Percentiles rank a stretch among this genome's conserved stretches.
phyloP scores from a whole-genome alignment of 2,888 invertebrate species.

The Baccha elongata region DNA sequence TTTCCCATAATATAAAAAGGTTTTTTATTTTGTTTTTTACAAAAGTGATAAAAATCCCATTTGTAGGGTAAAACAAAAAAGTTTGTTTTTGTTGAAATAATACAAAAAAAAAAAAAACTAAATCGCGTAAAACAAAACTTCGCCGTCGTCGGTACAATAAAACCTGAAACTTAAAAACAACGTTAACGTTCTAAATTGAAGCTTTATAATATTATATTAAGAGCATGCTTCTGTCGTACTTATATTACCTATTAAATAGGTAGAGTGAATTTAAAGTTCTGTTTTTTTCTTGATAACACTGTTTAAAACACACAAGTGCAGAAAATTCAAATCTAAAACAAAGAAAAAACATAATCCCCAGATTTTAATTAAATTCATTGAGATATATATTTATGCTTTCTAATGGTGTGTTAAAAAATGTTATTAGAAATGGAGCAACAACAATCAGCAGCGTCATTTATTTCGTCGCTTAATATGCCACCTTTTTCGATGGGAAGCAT shows the following conservation, averaged over 20 bases:
- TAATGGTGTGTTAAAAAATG: constrained; percentile 83
- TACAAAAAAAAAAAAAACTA: too few relatives aligned
- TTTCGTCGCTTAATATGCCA: constrained; percentile 94
- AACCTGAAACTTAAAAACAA: constrained; percentile 8
- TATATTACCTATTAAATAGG: constrained; percentile 10
- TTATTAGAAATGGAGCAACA: constrained; percentile 94
- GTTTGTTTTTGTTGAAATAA: neutral
- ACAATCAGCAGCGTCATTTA: constrained; percentile 90
- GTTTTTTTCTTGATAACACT: neutral
- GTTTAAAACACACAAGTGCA: constrained; percentile 1
- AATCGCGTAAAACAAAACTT: too few relatives aligned
- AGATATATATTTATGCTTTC: constrained; percentile 38
- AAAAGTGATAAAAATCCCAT: neutral
- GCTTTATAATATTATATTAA: constrained; percentile 10
- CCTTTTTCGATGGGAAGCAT: constrained; percentile 89
- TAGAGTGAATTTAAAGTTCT: constrained; percentile 18
- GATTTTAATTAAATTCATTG: constrained; percentile 8
- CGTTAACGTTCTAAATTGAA: neutral
- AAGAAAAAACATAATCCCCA: neutral
- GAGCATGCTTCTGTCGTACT: constrained; percentile 15
- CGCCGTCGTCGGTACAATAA: constrained; percentile 4
- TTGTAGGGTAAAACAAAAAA: neutral
- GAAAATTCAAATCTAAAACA: neutral
- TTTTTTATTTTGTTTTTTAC: neutral
- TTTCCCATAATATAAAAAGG: neutral